Evolutionary conservation across 1,140 invertebrate genomes (phyloP), one percentile per base, ranked within the genome.

Genomic region (Musca vetustissima): DNA sequence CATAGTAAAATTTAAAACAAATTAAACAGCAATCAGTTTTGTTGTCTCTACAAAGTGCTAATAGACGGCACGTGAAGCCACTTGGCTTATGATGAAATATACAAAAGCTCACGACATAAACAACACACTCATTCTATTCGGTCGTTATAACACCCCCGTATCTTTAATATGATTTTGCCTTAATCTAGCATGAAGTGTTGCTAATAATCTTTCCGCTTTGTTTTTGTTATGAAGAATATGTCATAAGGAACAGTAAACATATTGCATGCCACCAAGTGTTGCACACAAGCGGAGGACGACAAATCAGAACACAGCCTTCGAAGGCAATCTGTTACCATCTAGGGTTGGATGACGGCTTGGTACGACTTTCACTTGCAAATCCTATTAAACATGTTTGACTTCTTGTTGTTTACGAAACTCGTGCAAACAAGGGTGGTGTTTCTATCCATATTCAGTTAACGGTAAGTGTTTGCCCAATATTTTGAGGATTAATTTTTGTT

Each of bases 111-210:
- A 32, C 24, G 25, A 59, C 3, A 28, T 28, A 28, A 4, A 8
- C 8, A 28, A 59, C 55, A 13, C 64, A 22, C 3, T 25, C 48
- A 28, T n/a, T 1, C 14, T 15, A 14, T 19, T 24, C 36, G 64
- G 8, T 47, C 61, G n/a, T 2, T 52, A 19, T 21, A 6, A 22
- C 50, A 52, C 50, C 50, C 50, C n/a, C 50, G 9, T 13, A 4
- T 52, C 6, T 17, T 19, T 9, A 43, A 8, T 13, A 43, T 13
- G 36, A 11, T 13, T 13, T 43, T 43, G 36, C 36, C 36, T 43
- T 77, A 75, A 79, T 79, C 50, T 72, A 69, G 76, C 77, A 75
- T 79, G 77, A 79, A 79, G 77, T 79, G 77, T 79, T 75, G 74
- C 77, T 69, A 79, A 79, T 79, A 73, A 77, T 24, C 47, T 49